Conservation (phyloP, 2,797 vertebrate genomes). For the Channallabes apus region DNA sequence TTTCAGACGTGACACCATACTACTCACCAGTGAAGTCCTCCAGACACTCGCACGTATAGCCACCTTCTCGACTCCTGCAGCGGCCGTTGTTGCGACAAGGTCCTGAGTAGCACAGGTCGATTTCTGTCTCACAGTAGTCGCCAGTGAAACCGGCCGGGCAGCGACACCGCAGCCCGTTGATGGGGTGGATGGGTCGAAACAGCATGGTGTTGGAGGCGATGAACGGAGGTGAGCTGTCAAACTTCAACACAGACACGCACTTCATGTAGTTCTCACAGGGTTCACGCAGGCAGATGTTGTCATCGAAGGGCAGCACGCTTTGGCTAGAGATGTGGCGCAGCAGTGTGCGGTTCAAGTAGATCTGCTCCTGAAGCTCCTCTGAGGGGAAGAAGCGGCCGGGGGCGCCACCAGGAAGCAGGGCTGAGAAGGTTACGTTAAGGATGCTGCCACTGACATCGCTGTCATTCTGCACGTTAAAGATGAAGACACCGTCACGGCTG, state of each 20-base stretch:
- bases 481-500: slow-evolving; percentile 84
- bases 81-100: slow-evolving; percentile 87
- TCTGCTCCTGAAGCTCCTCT: slow-evolving; percentile 95
- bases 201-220: slow-evolving; percentile 91
- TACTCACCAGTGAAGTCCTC: slow-evolving; percentile 91
- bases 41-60: slow-evolving; percentile 91
- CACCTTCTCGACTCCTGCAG: slow-evolving; percentile 91
- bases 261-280: slow-evolving; percentile 99
- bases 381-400: slow-evolving; percentile 87
- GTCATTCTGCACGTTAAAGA: slow-evolving; percentile 97
- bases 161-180: slow-evolving; percentile 92
- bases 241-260: slow-evolving; percentile 94
- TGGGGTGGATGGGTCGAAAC: slow-evolving; percentile 95
- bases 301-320: slow-evolving; percentile 94
- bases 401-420: slow-evolving; percentile 83
- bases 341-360: slow-evolving; percentile 94
- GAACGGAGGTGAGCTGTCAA: slow-evolving; percentile 95
- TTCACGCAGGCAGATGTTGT: slow-evolving; percentile 96
- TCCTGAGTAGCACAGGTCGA: slow-evolving; percentile 94
- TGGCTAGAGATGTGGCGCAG: slow-evolving; percentile 87
- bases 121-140: slow-evolving; percentile 95
- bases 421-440: slow-evolving; percentile 94
- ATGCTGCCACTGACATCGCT: slow-evolving; percentile 90
- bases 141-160: slow-evolving; percentile 93
- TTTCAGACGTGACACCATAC: slow-evolving; percentile 44